Evolutionary conservation across 92 coral and sea anemone genomes (phyloP).

Genomic region (Zoanthus sociatus): DNA sequence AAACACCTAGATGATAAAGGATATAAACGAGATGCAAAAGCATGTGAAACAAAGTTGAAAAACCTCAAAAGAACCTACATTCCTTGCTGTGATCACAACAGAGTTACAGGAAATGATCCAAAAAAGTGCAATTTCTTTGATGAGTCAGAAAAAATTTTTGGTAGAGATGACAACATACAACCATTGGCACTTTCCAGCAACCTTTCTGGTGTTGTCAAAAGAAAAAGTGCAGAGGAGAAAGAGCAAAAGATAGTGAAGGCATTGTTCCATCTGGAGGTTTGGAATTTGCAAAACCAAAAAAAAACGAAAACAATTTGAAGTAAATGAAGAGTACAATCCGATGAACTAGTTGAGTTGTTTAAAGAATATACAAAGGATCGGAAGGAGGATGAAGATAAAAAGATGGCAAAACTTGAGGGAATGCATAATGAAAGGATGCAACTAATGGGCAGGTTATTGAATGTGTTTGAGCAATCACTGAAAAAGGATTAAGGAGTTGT

Average conservation of each 20-base stretch:
- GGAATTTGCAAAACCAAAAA: slow-evolving; percentile 21
- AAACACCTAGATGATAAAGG: slow-evolving; percentile 36
- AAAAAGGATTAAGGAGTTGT: too few relatives aligned
- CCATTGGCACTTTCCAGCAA: slow-evolving; percentile 35
- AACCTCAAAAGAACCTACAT: slow-evolving; percentile 52
- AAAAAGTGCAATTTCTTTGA: slow-evolving; percentile 50
- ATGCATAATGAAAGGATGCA: slow-evolving; percentile 61
- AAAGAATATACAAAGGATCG: slow-evolving; percentile 53
- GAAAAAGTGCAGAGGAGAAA: background rate
- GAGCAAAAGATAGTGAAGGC: background rate
- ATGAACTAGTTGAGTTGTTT: slow-evolving; percentile 53
- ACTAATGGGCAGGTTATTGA: slow-evolving; percentile 27
- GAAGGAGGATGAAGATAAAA: slow-evolving; percentile 49
- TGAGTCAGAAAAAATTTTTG: slow-evolving; percentile 47
- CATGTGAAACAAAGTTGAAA: slow-evolving; percentile 52
- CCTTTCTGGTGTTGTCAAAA: slow-evolving; percentile 42
- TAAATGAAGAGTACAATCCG: background rate
- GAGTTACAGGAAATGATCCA: slow-evolving; percentile 44
- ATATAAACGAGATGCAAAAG: slow-evolving; percentile 15
- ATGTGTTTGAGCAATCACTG: too few relatives aligned
- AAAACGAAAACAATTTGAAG: background rate
- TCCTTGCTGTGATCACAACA: slow-evolving; percentile 36
- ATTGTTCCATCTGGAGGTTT: background rate
- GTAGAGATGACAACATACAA: slow-evolving; percentile 31
- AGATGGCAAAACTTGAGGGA: slow-evolving; percentile 51